phyloP scores from a whole-genome alignment of 2,888 invertebrate species.

The Erynnis tages region DNA sequence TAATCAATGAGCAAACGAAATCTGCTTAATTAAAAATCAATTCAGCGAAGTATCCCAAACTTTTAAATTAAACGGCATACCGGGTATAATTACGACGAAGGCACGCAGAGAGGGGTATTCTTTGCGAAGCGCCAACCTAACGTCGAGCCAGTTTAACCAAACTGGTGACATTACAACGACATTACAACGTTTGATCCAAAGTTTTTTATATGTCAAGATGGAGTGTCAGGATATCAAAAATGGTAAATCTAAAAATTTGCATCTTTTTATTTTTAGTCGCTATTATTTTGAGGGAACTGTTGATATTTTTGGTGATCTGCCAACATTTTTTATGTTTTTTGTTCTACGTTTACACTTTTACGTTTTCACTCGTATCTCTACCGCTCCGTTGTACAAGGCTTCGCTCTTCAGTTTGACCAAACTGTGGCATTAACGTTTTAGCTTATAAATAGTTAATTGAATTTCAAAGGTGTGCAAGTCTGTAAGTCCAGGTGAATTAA shows the following conservation, averaged over 20 bases:
- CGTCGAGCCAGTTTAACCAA: constrained; percentile 20
- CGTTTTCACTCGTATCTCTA: no score
- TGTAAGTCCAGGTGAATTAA: constrained; percentile 20
- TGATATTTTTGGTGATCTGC: no score
- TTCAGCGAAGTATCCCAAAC: constrained; percentile 34
- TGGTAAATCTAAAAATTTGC: no score
- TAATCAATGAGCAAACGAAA: constrained; percentile 24
- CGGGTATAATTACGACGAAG: constrained; percentile 35
- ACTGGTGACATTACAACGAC: not conserved
- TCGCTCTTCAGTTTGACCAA: no score
- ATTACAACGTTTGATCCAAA: constrained; percentile 21
- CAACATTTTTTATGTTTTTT: no score
- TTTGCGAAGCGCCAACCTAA: constrained; percentile 17
- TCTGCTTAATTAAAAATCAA: constrained; percentile 19
- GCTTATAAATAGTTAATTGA: constrained; percentile 27
- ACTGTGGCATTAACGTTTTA: no score
- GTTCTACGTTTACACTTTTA: no score
- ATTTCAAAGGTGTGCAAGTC: constrained; percentile 20
- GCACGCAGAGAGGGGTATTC: constrained; percentile 29
- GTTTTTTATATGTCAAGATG: no score
- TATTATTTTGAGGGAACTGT: no score
- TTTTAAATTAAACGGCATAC: constrained; percentile 38
- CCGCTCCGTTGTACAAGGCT: no score
- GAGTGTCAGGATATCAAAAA: no score
- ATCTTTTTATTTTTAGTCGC: no score